Evolutionary conservation across 2,797 vertebrate species (phyloP).

Genomic region (Poeciliopsis gracilis): DNA sequence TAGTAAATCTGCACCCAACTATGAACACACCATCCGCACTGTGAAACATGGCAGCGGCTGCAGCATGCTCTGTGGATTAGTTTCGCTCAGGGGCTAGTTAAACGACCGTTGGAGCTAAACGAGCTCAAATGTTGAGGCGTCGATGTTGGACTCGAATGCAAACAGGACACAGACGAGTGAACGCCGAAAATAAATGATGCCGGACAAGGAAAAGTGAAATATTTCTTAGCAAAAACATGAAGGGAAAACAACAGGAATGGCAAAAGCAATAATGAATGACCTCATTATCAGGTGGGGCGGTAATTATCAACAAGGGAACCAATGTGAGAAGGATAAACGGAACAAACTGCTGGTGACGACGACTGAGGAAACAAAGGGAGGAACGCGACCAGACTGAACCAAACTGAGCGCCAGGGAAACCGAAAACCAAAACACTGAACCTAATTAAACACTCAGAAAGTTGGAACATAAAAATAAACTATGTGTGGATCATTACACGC

Average conservation of each 20-base stretch:
- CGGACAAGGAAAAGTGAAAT: neutral
- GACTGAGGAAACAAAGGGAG: neutral
- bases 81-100: neutral
- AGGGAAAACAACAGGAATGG: neutral
- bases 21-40: neutral
- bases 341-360: neutral
- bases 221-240: neutral
- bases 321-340: slow-evolving; percentile 1
- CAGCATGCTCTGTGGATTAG: neutral
- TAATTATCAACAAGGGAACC: neutral
- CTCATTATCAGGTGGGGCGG: neutral
- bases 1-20: neutral
- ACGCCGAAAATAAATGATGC: neutral
- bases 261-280: neutral
- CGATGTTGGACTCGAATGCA: neutral
- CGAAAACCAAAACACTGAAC: slow-evolving; percentile 3
- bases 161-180: neutral
- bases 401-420: neutral
- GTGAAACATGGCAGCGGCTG: neutral
- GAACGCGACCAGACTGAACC: neutral
- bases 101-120: neutral
- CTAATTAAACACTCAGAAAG: neutral
- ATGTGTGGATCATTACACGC: neutral
- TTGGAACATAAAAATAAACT: neutral
- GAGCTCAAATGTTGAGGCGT: neutral